A percentile compares a stretch with the other conserved stretches of the same genome.
Conservation (phyloP, 2,113 vertebrate species). For the Hippopotamus amphibius region DNA sequence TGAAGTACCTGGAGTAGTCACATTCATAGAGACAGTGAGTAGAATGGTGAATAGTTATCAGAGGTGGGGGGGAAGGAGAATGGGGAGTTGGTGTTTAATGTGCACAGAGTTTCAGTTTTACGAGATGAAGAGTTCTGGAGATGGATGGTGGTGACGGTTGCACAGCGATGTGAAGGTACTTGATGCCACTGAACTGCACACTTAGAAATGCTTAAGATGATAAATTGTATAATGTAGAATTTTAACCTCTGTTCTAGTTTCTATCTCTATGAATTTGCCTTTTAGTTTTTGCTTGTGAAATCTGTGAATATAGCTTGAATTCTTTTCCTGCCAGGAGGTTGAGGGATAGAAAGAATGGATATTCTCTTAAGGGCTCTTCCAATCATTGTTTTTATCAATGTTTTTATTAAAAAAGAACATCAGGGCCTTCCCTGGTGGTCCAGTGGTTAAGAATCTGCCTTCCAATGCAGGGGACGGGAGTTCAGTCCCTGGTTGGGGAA, state of each 20-base stretch:
- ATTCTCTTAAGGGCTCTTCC: background rate
- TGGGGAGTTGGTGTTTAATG: background rate
- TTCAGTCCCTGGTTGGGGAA: too few relatives aligned
- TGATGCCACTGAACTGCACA: background rate
- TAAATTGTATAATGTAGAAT: background rate
- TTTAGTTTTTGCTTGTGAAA: background rate
- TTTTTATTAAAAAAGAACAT: slow-evolving; percentile 2
- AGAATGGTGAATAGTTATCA: background rate
- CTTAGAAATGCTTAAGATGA: background rate
- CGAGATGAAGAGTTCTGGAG: background rate
- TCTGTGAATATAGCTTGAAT: background rate
- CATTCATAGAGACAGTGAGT: background rate
- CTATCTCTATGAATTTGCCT: background rate
- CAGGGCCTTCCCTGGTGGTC: background rate
- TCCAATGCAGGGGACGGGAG: too few relatives aligned
- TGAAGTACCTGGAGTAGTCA: background rate
- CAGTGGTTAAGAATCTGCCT: too few relatives aligned
- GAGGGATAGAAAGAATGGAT: background rate
- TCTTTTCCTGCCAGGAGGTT: background rate
- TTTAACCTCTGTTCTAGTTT: background rate
- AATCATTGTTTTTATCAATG: background rate
- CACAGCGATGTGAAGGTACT: background rate
- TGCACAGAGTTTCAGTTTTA: background rate
- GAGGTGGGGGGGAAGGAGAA: background rate
- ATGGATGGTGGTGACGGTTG: background rate